phyloP scores from a whole-genome alignment of 2,797 vertebrate species.

The Carcharodon carcharias region DNA sequence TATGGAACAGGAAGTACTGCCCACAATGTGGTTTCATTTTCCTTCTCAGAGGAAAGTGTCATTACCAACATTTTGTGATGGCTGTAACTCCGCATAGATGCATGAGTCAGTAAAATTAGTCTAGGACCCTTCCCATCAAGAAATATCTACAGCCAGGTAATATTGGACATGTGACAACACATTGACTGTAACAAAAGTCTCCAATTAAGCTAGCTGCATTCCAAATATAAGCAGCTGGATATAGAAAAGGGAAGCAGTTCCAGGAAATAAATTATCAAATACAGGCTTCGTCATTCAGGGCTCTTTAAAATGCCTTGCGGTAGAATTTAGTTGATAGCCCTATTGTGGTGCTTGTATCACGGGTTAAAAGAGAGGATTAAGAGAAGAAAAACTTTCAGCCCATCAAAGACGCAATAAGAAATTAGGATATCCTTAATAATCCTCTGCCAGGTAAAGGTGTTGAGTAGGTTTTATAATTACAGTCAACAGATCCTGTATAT shows the following conservation, averaged over 20 bases:
- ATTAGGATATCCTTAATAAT: neutral
- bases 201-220: neutral
- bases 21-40: conserved; percentile 44
- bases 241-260: neutral
- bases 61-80: neutral
- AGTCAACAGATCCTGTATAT: conserved; percentile 39
- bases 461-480: conserved; percentile 43
- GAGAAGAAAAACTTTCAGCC: neutral
- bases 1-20: conserved; percentile 40
- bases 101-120: neutral
- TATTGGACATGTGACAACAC: neutral
- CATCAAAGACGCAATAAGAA: neutral
- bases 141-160: neutral
- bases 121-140: neutral
- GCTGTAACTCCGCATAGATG: neutral
- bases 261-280: neutral
- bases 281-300: neutral
- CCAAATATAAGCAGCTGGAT: neutral
- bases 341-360: neutral
- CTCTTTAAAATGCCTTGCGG: neutral
- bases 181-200: neutral
- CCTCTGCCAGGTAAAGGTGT: conserved; percentile 39
- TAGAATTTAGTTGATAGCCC: neutral
- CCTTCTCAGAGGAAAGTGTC: neutral
- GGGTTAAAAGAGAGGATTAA: neutral